A percentile compares a stretch with the other conserved stretches of the same genome.
Conservation (phyloP, 2,113 vertebrate genomes). For the Larimichthys crocea region DNA sequence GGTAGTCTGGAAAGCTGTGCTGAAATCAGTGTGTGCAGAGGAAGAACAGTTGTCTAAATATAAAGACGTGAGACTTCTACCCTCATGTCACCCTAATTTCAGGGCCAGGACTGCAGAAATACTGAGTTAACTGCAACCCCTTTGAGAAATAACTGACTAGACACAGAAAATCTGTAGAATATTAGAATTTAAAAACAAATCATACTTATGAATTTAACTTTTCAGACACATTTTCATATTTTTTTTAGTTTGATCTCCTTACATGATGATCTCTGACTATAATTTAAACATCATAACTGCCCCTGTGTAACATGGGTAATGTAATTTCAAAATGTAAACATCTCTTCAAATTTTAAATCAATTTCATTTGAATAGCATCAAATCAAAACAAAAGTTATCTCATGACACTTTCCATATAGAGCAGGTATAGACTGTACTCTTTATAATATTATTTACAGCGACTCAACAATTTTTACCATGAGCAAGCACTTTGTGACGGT, state of each 20-base stretch:
- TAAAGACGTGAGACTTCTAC: not conserved
- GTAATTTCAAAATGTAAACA: not conserved
- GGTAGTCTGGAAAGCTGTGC: conserved; percentile 31
- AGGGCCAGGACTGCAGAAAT: not conserved
- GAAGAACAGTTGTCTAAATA: conserved; percentile 22
- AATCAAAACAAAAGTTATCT: no score
- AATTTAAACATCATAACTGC: not conserved
- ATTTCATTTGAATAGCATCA: no score
- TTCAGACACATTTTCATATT: not conserved
- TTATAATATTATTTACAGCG: no score
- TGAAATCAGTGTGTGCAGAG: conserved; percentile 40
- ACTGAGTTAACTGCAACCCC: not conserved
- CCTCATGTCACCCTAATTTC: not conserved
- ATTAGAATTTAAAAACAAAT: not conserved
- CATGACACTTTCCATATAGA: no score
- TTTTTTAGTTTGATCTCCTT: not conserved
- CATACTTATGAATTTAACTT: not conserved
- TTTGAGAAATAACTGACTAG: not conserved
- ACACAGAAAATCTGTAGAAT: not conserved
- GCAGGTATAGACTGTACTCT: no score
- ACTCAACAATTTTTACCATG: no score
- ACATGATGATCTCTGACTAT: not conserved
- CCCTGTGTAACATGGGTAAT: no score
- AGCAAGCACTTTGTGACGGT: no score
- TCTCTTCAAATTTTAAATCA: no score